These are phyloP conservation scores for Meleagris gallopavo DNA, from an alignment of 2,113 vertebrate genomes.

Conservation along the genomic window DNA sequence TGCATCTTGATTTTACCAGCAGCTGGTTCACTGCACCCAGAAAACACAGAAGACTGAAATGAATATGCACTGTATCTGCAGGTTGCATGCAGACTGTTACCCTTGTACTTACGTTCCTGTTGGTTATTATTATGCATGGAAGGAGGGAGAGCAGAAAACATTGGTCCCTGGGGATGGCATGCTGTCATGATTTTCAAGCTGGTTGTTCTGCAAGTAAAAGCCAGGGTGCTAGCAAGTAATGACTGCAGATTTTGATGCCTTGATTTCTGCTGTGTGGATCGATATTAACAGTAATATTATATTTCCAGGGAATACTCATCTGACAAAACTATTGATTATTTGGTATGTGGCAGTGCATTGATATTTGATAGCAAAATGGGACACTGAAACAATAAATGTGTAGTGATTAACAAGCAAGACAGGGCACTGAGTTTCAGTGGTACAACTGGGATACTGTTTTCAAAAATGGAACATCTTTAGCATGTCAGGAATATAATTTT, in stretches of 20 bases:
- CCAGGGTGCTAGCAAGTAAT: background rate
- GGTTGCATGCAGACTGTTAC: fast-evolving
- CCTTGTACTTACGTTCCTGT: background rate
- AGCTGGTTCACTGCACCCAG: background rate
- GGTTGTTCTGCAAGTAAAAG: background rate
- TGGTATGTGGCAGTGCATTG: constrained; percentile 19
- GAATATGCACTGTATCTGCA: background rate
- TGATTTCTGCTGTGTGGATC: constrained; percentile 53
- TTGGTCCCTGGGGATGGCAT: fast-evolving
- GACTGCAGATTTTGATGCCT: constrained; percentile 29
- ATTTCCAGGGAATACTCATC: constrained; percentile 44
- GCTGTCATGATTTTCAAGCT: fast-evolving
- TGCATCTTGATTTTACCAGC: background rate
- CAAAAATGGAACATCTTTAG: constrained; percentile 22
- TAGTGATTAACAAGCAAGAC: constrained; percentile 28
- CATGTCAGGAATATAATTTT: constrained; percentile 23
- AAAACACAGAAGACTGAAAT: background rate
- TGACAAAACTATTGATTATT: constrained; percentile 66
- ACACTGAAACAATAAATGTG: constrained; percentile 23
- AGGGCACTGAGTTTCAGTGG: background rate
- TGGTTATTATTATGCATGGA: fast-evolving
- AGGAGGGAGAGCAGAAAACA: background rate
- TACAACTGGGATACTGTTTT: background rate
- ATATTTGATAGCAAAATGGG: constrained; percentile 47
- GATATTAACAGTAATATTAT: constrained; percentile 51